These are phyloP conservation scores for Oenanthe melanoleuca DNA, from an alignment of 2,113 vertebrate species.

Conservation along the genomic window DNA sequence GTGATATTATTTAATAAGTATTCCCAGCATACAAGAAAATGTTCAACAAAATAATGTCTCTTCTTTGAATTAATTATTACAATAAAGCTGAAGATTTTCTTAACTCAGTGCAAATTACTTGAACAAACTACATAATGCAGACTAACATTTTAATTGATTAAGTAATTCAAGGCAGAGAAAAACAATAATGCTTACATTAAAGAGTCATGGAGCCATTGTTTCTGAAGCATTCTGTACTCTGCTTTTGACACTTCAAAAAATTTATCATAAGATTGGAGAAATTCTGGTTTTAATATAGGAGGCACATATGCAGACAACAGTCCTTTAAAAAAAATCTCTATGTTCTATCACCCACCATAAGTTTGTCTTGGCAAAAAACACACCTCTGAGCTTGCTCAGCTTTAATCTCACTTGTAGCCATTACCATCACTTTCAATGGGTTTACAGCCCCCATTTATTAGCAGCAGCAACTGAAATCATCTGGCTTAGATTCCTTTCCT, in stretches of 20 bases:
- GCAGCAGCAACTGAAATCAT: background rate
- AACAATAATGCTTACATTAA: background rate
- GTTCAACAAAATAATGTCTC: constrained; percentile 2
- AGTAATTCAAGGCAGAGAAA: background rate
- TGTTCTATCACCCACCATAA: background rate
- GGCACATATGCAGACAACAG: background rate
- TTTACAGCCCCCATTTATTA: background rate
- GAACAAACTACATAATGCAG: background rate
- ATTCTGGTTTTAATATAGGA: background rate
- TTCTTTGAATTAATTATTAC: constrained; percentile 50
- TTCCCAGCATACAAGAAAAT: background rate
- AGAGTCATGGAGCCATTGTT: background rate
- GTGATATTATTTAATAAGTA: constrained; percentile 37
- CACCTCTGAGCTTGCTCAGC: background rate
- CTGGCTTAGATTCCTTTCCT: background rate
- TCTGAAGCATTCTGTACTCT: background rate
- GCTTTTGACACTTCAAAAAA: background rate
- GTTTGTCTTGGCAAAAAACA: background rate
- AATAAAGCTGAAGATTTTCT: constrained; percentile 35
- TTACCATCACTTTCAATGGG: background rate
- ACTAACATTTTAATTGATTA: background rate
- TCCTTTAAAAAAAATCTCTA: background rate
- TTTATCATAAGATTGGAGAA: background rate
- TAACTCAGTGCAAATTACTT: constrained; percentile 37
- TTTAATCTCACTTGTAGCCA: background rate